Conservation (phyloP, 2,888 invertebrate genomes). For the Tetranychus piercei region DNA sequence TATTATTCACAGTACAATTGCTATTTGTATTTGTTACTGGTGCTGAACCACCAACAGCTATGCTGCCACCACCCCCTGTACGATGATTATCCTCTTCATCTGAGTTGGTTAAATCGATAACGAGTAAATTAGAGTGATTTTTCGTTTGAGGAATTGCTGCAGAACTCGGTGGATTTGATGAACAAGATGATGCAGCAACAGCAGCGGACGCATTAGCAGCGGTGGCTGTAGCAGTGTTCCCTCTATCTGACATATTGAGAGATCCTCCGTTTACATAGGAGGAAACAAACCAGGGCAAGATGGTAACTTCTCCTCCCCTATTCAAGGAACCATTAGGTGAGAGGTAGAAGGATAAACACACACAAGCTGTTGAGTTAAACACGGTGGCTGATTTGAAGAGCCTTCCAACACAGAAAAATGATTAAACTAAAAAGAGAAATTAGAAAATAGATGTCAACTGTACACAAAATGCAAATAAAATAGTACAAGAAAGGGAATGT, state of each 20-base stretch:
- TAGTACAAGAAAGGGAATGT: not conserved
- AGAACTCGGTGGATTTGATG: not conserved
- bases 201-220: not conserved
- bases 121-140: not conserved
- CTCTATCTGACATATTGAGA: not conserved
- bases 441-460: not conserved
- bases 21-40: not conserved
- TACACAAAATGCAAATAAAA: not conserved
- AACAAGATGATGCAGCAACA: not conserved
- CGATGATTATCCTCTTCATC: not conserved
- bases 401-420: not conserved
- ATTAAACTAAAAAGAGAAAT: not conserved
- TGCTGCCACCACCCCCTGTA: not conserved
- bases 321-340: not conserved
- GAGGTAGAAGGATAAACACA: slow-evolving; percentile 1
- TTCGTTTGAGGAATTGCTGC: not conserved
- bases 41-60: not conserved
- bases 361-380: not conserved
- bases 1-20: not conserved
- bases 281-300: not conserved
- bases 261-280: not conserved
- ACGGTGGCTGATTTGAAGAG: not conserved
- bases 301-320: not conserved
- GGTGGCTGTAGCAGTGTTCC: not conserved
- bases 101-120: not conserved